Percentiles rank a stretch among this genome's conserved stretches.
Conservation (phyloP, 2,797 vertebrate genomes). For the Lerista edwardsae region DNA sequence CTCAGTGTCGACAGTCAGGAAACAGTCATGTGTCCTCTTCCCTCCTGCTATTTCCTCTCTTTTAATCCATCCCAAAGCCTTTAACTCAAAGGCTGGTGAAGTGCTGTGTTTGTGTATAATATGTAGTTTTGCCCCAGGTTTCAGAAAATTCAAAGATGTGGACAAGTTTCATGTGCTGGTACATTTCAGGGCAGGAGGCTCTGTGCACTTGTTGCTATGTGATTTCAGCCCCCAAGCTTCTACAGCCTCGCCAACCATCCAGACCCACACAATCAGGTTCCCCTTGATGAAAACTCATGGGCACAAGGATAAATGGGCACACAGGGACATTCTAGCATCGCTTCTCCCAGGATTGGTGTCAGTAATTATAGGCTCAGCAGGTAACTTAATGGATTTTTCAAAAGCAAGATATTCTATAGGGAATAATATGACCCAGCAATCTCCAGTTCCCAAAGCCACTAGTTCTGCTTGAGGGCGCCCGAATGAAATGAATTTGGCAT, state of each 20-base stretch:
- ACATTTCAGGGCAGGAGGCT: not conserved
- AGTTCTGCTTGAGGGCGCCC: not conserved
- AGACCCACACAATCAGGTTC: not conserved
- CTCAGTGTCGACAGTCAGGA: too few species aligned
- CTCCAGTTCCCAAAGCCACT: not conserved
- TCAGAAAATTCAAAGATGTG: not conserved
- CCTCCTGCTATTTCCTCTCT: too few species aligned
- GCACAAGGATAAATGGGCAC: not conserved
- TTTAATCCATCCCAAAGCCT: too few species aligned
- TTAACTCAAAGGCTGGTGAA: too few species aligned
- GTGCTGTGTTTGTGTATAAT: too few species aligned
- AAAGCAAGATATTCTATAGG: not conserved
- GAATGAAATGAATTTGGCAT: slow-evolving; percentile 15
- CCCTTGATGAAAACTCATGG: slow-evolving; percentile 22
- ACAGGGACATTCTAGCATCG: not conserved
- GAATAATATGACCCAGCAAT: not conserved
- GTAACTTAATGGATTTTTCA: slow-evolving; percentile 8
- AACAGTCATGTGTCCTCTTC: too few species aligned
- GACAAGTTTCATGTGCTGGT: not conserved
- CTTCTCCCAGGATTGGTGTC: not conserved
- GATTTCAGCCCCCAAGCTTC: not conserved
- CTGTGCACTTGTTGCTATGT: not conserved
- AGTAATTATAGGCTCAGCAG: not conserved
- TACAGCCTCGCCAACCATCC: not conserved
- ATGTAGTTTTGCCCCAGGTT: not conserved